A percentile compares a stretch with the other conserved stretches of the same genome.
These are phyloP conservation scores for Ramazzottius varieornatus DNA, from an alignment of 2,888 invertebrate species.

Conservation along the genomic window DNA sequence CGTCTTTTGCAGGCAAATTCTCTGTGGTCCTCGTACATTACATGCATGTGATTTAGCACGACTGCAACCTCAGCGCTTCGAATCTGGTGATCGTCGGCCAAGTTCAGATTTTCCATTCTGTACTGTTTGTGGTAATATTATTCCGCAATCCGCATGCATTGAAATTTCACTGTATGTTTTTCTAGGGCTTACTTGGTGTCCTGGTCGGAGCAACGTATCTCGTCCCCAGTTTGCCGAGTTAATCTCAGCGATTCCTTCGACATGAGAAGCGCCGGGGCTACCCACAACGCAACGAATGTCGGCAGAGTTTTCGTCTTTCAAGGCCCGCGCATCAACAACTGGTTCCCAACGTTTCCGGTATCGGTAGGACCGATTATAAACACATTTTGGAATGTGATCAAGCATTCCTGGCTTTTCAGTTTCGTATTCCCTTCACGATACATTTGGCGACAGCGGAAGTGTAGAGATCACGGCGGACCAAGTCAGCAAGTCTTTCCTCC, in stretches of 20 bases:
- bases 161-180: slow-evolving; percentile 7
- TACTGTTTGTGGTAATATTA: neutral
- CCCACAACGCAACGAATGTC: slow-evolving; percentile 9
- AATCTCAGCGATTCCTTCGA: slow-evolving; percentile 13
- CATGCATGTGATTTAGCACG: neutral
- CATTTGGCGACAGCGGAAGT: no score
- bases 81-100: slow-evolving; percentile 8
- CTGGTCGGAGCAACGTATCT: slow-evolving; percentile 71
- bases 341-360: slow-evolving; percentile 6
- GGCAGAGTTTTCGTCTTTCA: slow-evolving; percentile 5
- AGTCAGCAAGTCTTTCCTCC: neutral
- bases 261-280: slow-evolving; percentile 10
- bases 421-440: neutral
- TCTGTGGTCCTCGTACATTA: neutral
- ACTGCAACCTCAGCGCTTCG: neutral
- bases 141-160: neutral
- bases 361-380: neutral
- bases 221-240: slow-evolving; percentile 56
- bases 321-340: slow-evolving; percentile 5
- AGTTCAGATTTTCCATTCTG: no score
- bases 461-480: neutral
- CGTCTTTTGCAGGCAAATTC: neutral
- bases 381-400: neutral
- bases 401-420: neutral
- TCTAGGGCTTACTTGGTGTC: slow-evolving; percentile 49